Conservation (phyloP, 92 coral and sea anemone genomes). For the Isaurus tuberculatus region DNA sequence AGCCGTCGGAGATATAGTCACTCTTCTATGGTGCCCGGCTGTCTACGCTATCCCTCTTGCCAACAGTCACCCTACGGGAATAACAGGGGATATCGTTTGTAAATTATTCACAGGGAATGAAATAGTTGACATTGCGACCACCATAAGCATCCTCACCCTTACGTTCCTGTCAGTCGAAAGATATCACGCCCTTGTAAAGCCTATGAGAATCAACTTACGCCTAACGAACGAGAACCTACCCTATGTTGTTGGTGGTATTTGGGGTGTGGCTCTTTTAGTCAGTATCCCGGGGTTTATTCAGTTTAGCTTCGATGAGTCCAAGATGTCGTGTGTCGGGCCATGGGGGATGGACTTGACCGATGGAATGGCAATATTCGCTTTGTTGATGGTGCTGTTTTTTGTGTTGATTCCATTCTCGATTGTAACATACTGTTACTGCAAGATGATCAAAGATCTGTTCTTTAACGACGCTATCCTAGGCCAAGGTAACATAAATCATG, state of each 20-base stretch:
- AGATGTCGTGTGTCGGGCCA: constrained; percentile 24
- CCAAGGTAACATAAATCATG: not conserved
- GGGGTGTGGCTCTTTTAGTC: constrained; percentile 2
- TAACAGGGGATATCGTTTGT: constrained; percentile 30
- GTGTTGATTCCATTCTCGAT: constrained; percentile 23
- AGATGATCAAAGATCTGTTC: constrained; percentile 16
- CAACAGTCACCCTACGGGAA: constrained; percentile 21
- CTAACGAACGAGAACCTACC: constrained; percentile 20
- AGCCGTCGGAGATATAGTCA: constrained; percentile 12
- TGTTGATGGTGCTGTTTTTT: constrained; percentile 28
- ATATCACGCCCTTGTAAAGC: constrained; percentile 35
- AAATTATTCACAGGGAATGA: constrained; percentile 36
- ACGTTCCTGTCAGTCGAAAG: constrained; percentile 36
- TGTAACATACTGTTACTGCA: constrained; percentile 22
- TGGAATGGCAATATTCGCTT: constrained; percentile 16
- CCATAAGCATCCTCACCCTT: constrained; percentile 23
- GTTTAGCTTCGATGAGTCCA: constrained; percentile 9
- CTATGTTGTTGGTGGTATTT: not conserved
- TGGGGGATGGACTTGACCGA: constrained; percentile 23
- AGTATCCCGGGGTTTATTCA: constrained; percentile 30
- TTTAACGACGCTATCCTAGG: constrained; percentile 13
- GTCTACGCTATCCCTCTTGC: constrained; percentile 16
- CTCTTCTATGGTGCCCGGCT: constrained; percentile 34
- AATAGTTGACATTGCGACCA: constrained; percentile 37
- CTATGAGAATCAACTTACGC: constrained; percentile 1